Evolutionary conservation across 2,888 invertebrate species (phyloP).

Genomic region (Lasioglossum villosulum): DNA sequence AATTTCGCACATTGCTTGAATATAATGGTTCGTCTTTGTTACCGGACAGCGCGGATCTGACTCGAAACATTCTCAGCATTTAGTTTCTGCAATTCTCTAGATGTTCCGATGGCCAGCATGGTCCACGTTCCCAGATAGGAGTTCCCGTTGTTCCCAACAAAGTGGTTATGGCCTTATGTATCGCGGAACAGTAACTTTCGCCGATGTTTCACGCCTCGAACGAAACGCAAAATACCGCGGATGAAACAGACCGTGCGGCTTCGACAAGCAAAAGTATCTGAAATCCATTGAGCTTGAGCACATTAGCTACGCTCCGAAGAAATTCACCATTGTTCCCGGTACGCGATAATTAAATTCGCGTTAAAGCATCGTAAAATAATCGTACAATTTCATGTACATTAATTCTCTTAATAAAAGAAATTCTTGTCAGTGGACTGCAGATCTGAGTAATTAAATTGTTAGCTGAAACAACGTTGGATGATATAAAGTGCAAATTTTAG

Average conservation of each 20-base stretch:
- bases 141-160: conserved; percentile 11
- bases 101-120: conserved; percentile 23
- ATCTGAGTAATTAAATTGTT: no score
- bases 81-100: conserved; percentile 43
- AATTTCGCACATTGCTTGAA: conserved; percentile 40
- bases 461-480: no score
- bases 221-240: conserved; percentile 35
- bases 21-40: conserved; percentile 45
- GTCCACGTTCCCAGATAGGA: conserved; percentile 24
- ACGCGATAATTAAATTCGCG: background rate
- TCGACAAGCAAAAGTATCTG: background rate
- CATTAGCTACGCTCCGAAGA: background rate
- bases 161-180: background rate
- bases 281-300: background rate
- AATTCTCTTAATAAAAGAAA: no score
- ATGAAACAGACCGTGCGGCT: background rate
- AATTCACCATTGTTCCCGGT: background rate
- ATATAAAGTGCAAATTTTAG: no score
- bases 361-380: background rate
- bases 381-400: no score
- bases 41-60: background rate
- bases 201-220: conserved; percentile 15
- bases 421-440: no score
- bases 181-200: conserved; percentile 52
- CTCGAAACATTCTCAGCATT: conserved; percentile 52